phyloP scores from a whole-genome alignment of 2,888 invertebrate genomes.

The Drosophila mettleri region DNA sequence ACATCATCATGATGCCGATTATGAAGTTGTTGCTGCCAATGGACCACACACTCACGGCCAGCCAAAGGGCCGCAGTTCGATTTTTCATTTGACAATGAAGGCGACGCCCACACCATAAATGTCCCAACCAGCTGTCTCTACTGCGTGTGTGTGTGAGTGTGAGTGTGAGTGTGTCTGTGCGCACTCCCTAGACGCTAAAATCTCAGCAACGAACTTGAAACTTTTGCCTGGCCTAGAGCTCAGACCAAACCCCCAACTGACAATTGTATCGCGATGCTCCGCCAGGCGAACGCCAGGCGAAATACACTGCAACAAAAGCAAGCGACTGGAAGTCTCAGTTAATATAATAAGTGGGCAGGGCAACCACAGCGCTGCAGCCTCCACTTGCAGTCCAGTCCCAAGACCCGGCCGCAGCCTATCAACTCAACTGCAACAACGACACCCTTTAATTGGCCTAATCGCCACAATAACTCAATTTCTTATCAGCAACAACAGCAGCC shows the following conservation, averaged over 20 bases:
- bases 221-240: slow-evolving; percentile 31
- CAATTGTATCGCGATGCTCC: slow-evolving; percentile 78
- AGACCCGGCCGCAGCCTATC: not conserved
- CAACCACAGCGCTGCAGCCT: slow-evolving; percentile 1
- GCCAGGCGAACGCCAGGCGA: slow-evolving; percentile 62
- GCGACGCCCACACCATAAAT: slow-evolving; percentile 73
- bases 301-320: slow-evolving; percentile 1
- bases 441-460: slow-evolving; percentile 76
- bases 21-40: not conserved
- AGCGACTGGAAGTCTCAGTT: slow-evolving; percentile 15
- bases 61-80: slow-evolving; percentile 61
- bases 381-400: not conserved
- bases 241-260: slow-evolving; percentile 37
- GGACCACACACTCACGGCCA: slow-evolving; percentile 45
- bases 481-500: slow-evolving; percentile 54
- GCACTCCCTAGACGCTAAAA: slow-evolving; percentile 67
- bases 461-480: slow-evolving; percentile 76
- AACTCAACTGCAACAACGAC: slow-evolving; percentile 35
- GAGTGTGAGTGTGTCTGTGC: slow-evolving; percentile 30
- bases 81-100: slow-evolving; percentile 76
- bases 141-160: slow-evolving; percentile 14
- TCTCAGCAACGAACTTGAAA: slow-evolving; percentile 73
- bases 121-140: slow-evolving; percentile 36
- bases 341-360: slow-evolving; percentile 9
- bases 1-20: slow-evolving; percentile 10